Conservation (phyloP, 2,797 vertebrate genomes). For the Cyclopterus lumpus region DNA sequence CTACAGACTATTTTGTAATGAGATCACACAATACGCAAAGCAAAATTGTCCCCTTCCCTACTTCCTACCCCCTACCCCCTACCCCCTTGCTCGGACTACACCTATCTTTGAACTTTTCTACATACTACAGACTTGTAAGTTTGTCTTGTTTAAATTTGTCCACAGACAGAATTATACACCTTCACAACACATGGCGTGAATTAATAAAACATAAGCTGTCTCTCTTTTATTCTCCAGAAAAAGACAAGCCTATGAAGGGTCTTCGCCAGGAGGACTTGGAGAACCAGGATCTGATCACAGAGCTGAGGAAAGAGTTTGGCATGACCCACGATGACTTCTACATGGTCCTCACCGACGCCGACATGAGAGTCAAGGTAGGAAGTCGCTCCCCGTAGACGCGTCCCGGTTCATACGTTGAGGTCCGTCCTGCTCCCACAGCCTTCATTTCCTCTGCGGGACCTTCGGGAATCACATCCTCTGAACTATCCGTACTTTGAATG, state of each 20-base stretch:
- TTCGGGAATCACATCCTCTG: neutral
- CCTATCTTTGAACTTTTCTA: too few relatives aligned
- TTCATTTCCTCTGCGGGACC: neutral
- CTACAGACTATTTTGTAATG: neutral
- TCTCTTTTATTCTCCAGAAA: slow-evolving; percentile 82
- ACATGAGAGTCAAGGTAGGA: slow-evolving; percentile 94
- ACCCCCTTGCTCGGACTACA: neutral
- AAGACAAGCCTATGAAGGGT: slow-evolving; percentile 95
- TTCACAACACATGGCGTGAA: neutral
- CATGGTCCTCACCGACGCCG: slow-evolving; percentile 94
- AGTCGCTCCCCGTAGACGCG: neutral
- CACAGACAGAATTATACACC: neutral
- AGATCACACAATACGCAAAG: neutral
- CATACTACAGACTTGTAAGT: neutral
- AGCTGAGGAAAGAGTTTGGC: slow-evolving; percentile 93
- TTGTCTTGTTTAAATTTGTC: neutral
- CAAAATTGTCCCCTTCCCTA: neutral
- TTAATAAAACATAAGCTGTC: neutral
- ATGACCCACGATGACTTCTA: slow-evolving; percentile 97
- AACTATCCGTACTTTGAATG: neutral
- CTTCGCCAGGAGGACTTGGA: slow-evolving; percentile 93
- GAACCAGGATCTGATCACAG: slow-evolving; percentile 93
- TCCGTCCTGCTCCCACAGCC: neutral
- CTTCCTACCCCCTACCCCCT: too few relatives aligned
- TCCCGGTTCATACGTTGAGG: neutral